These are phyloP conservation scores for Malurus elegans DNA, from an alignment of 2,113 vertebrate genomes.

Conservation along the genomic window DNA sequence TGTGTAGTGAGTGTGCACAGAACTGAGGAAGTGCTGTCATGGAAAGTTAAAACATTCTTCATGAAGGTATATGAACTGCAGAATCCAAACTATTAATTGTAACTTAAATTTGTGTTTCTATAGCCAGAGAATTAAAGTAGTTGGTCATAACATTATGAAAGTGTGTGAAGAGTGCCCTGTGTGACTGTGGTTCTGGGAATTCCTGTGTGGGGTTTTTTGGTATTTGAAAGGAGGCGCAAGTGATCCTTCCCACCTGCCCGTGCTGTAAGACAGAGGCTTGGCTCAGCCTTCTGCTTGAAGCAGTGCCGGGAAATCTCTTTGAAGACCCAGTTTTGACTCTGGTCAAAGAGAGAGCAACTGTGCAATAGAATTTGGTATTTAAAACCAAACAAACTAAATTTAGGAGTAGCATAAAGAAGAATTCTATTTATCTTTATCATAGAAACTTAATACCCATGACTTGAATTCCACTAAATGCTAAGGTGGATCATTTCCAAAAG, in stretches of 20 bases:
- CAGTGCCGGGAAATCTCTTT: fast-evolving
- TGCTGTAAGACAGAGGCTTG: not conserved
- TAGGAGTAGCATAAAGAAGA: not conserved
- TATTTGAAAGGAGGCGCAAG: not conserved
- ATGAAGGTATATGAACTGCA: not conserved
- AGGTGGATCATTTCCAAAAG: not conserved
- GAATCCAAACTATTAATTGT: not conserved
- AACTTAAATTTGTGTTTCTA: not conserved
- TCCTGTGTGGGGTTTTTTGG: not conserved
- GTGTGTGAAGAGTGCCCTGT: not conserved
- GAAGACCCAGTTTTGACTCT: not conserved
- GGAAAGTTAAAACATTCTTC: not conserved
- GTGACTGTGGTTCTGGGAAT: not conserved
- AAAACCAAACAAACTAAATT: not conserved
- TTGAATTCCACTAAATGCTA: not conserved
- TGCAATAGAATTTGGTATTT: not conserved
- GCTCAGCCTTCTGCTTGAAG: not conserved
- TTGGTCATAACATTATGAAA: not conserved
- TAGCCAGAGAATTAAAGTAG: not conserved
- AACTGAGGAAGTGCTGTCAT: not conserved
- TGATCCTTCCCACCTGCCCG: not conserved
- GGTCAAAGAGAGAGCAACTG: not conserved
- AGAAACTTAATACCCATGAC: not conserved
- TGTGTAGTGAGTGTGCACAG: not conserved
- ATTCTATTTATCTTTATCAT: not conserved